Evolutionary conservation across 1,140 invertebrate species (phyloP).

Genomic region (Ips typographus): DNA sequence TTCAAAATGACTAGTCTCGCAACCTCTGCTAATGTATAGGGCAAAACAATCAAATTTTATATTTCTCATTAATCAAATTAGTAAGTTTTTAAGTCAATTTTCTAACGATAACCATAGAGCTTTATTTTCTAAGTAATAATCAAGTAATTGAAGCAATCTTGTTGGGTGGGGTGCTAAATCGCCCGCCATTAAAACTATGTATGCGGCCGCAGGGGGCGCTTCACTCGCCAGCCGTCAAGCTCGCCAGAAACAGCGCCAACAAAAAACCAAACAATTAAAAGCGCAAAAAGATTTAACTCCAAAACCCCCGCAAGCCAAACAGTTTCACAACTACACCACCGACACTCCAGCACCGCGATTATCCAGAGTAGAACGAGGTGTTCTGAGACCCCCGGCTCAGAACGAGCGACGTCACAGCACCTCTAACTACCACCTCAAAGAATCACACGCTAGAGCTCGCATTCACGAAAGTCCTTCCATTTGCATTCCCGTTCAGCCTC

Average conservation of each 20-base stretch:
- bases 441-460: conserved; percentile 44
- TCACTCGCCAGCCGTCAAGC: conserved; percentile 70
- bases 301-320: conserved; percentile 54
- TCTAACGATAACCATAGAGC: not conserved
- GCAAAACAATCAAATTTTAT: conserved; percentile 24
- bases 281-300: conserved; percentile 51
- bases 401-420: conserved; percentile 48
- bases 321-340: conserved; percentile 57
- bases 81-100: too few species aligned
- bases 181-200: conserved; percentile 58
- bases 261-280: conserved; percentile 49
- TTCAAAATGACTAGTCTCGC: conserved; percentile 24
- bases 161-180: not conserved
- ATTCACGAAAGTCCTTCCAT: conserved; percentile 51
- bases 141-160: conserved; percentile 5
- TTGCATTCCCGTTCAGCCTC: conserved; percentile 49
- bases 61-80: not conserved
- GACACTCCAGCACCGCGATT: conserved; percentile 43
- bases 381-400: conserved; percentile 42
- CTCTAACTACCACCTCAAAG: conserved; percentile 50
- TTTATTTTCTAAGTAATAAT: conserved; percentile 2
- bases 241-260: conserved; percentile 56
- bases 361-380: conserved; percentile 47
- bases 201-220: conserved; percentile 72
- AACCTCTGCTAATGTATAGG: too few species aligned